Evolutionary conservation across 2,113 vertebrate species (phyloP), one percentile per base, ranked within the genome.

Genomic region (Mus spicilegus): DNA sequence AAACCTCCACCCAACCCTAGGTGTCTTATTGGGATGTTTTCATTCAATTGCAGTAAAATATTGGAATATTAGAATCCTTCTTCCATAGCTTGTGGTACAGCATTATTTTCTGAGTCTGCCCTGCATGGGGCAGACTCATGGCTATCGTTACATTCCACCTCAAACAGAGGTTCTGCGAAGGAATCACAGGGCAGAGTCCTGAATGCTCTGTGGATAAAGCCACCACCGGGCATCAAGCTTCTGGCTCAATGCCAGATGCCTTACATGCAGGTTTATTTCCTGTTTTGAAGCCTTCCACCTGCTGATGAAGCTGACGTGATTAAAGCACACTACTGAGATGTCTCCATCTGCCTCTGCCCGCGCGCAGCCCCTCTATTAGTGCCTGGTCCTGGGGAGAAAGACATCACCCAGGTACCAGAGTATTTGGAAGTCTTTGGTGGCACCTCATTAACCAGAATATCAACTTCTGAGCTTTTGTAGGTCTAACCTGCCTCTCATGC

Each of bases 121-220:
- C 76, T 51, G 63, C 78, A 69, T 94, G 94, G 94, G 63, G 95
- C 97, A 95, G 96, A 97, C 97, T 96, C 97, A 92, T 95, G 95
- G 92, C 42, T 90, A 94, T 97, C 95, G 98, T 98, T 97, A 97
- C 9, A 46, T 85, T 91, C 91, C 92, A 84, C 97, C 98, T 97
- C 96, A 97, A 98, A 97, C 84, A 72, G 94, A 93, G 94, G 95
- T 96, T 97, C 96, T 98, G 87, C 91, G 97, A 75, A 96, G 90
- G 89, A 94, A 97, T 97, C 97, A 98, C 97, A 96, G 85, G 98
- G 97, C 91, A 97, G 97, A 97, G 89, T 94, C 92, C 95, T 93
- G 69, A 94, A 88, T 51, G n/a, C 92, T 96, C 63, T 0, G 1
- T 81, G 36, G 75, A 54, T 87, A 80, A 81, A 20, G 91, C 95